Evolutionary conservation across 2,113 vertebrate genomes (phyloP).

Genomic region (Sturnus vulgaris): DNA sequence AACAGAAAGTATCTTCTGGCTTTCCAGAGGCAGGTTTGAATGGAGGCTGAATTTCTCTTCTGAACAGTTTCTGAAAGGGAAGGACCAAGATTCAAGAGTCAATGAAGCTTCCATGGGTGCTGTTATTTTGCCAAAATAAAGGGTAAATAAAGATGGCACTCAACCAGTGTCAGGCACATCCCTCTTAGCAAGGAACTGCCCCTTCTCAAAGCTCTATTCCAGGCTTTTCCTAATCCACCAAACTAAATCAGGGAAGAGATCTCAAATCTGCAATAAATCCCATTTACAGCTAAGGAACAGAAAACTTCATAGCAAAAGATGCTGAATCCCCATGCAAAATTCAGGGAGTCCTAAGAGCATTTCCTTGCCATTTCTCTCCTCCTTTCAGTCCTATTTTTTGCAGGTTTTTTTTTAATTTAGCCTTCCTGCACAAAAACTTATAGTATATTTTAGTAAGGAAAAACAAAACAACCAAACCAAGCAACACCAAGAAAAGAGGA

Average conservation of each 20-base stretch:
- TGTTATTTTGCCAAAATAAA: not conserved
- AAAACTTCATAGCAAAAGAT: not conserved
- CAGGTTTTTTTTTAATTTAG: not conserved
- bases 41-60: constrained; percentile 92
- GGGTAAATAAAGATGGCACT: not conserved
- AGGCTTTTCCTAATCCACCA: not conserved
- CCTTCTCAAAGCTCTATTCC: not conserved
- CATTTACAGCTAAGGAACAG: not conserved
- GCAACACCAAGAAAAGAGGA: not conserved
- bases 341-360: not conserved
- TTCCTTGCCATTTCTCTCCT: not conserved
- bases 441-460: not conserved
- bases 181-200: not conserved
- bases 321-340: not conserved
- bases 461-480: not conserved
- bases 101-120: not conserved
- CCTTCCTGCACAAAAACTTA: not conserved
- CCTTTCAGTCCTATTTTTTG: not conserved
- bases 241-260: not conserved
- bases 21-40: constrained; percentile 96
- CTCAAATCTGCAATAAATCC: not conserved
- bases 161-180: rapidly evolving
- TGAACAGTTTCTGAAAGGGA: constrained; percentile 84
- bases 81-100: not conserved
- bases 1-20: constrained; percentile 97